Base-by-base conservation (phyloP, 1,140 invertebrate species). In the Diorhabda sublineata region DNA sequence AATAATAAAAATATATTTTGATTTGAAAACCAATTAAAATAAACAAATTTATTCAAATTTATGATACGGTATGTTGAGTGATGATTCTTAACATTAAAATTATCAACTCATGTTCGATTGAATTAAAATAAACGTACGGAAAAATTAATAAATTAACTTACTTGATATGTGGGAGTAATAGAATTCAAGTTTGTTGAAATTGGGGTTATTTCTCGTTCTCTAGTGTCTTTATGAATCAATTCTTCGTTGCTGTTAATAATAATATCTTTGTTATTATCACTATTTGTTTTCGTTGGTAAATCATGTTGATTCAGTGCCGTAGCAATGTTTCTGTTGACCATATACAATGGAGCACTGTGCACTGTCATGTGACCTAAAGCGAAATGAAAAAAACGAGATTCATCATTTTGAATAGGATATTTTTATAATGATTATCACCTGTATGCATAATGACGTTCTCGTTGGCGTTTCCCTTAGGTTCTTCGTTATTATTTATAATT, bases 301-400 rank as follows among this genome's bases (percentile, higher is more conserved):
- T 85, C 85, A 58, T 77, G 82, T 79, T 85, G 85, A 80, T 82
- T 85, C 60, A 88, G 75, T 61, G 86, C 85, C 7, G 85, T 87
- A 9, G 86, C 86, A 61, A 87, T 81, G 76, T 86, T 87, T 79
- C 89, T 90, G 75, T 88, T 90, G n/a, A 87, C 85, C 42, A 86
- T 83, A 59, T 85, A 87, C 42, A 90, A 74, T 3, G 88, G 88
- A 52, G 87, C 89, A 73, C 88, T 89, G 79, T 89, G 88, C 52
- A 88, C 88, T 3, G 87, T 89, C 82, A 89, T 79, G 72, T 84
- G 79, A 52, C 47, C 47, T 52, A 52, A 52, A 52, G n/a, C 2
- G n/a, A n/a, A 52, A 52, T 52, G n/a, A n/a, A n/a, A 52, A 52
- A 8, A 3, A 52, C 47, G n/a, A 52, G 6, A 52, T 4, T 8